Base-by-base conservation (phyloP, 2,888 invertebrate genomes). In the Agapostemon virescens region DNA sequence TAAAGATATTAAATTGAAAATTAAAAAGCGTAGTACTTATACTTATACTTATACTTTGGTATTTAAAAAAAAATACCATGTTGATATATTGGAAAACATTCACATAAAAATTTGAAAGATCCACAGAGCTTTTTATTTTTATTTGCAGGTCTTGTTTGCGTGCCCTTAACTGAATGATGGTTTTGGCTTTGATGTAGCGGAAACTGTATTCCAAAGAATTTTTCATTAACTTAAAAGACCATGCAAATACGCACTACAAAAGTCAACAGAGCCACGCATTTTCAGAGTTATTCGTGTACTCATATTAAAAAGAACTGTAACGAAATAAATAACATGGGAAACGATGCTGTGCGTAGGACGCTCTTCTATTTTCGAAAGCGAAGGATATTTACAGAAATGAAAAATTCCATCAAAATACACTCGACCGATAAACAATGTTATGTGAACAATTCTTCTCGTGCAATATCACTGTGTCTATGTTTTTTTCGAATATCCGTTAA, bases 171-270 rank as follows among this genome's bases (percentile, higher is more conserved):
- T 3, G 9, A 49, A 49, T 49, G 49, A 9, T 9, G 49, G n/a
- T n/a, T 49, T n/a, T 49, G n/a, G n/a, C 49, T 49, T 49, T 49
- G 49, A 49, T 49, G 49, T 49, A 9, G 9, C n/a, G 49, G n/a
- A 11, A 45, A 49, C 49, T n/a, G 49, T 49, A 49, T 20, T n/a
- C n/a, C 49, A 49, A 49, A 49, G n/a, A 20, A 49, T 49, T 49
- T n/a, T 49, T n/a, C n/a, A 49, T 49, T 49, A 49, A 49, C n/a
- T 49, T n/a, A n/a, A 49, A n/a, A 49, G 49, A n/a, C 49, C 49
- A 49, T 49, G 49, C 49, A 49, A 49, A 49, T n/a, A 49, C 20
- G 7, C 20, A 7, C 11, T n/a, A n/a, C 9, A 49, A 1, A 49
- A 2, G 9, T 49, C 49, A n/a, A 49, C 49, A n/a, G 11, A 49